Conservation (phyloP, 2,113 vertebrate genomes). For the Cottus gobio region DNA sequence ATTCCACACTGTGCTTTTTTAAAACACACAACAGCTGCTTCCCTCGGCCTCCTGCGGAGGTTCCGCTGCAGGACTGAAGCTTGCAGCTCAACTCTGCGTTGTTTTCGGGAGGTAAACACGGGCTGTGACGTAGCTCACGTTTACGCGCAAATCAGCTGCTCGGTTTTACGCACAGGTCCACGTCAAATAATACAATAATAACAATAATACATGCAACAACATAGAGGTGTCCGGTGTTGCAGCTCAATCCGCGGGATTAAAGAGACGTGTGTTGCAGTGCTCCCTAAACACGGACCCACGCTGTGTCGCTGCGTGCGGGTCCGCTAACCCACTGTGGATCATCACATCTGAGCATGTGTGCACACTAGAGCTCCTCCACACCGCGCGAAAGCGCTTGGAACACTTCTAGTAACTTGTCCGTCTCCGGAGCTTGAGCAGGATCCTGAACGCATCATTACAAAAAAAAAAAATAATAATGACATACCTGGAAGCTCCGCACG, state of each 20-base stretch:
- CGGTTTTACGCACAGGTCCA: background rate
- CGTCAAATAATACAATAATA: background rate
- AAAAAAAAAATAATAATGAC: no score
- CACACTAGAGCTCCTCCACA: background rate
- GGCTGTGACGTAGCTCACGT: constrained; percentile 15
- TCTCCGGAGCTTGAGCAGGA: no score
- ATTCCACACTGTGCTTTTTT: no score
- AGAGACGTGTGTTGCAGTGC: background rate
- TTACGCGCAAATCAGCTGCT: background rate
- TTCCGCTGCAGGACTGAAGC: no score
- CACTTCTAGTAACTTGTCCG: background rate
- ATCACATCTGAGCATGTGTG: background rate
- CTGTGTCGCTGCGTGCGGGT: no score
- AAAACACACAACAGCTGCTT: no score
- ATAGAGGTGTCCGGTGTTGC: background rate
- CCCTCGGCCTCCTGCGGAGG: background rate
- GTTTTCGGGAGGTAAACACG: constrained; percentile 15
- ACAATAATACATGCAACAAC: background rate
- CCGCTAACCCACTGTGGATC: no score
- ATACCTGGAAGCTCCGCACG: no score
- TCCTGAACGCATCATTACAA: background rate
- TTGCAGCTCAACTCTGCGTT: no score
- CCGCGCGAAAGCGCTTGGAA: background rate
- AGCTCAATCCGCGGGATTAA: no score
- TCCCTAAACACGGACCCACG: no score